Evolutionary conservation across 2,888 invertebrate species (phyloP).

Genomic region (Sphaerophoria taeniata): DNA sequence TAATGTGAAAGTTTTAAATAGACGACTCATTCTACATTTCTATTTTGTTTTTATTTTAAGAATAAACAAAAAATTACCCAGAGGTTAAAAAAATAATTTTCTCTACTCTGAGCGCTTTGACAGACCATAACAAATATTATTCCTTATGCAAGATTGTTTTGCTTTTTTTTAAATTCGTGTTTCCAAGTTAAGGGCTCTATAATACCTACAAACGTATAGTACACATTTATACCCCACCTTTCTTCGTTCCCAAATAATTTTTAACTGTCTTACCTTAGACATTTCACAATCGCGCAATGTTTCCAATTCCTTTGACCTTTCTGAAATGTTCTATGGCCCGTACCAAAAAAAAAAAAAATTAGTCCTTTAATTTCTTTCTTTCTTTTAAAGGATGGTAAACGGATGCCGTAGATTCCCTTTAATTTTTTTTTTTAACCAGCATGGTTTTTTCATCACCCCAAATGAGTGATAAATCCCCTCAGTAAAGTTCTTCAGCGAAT

Average conservation of each 20-base stretch:
- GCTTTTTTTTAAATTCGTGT: too few species aligned
- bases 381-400: slow-evolving; percentile 30
- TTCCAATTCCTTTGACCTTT: slow-evolving; percentile 47
- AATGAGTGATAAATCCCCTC: not conserved
- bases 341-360: slow-evolving; percentile 47
- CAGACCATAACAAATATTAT: too few species aligned
- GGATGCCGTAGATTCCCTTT: slow-evolving; percentile 58
- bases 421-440: slow-evolving; percentile 45
- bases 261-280: slow-evolving; percentile 30
- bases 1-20: too few species aligned
- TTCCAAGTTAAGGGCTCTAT: too few species aligned
- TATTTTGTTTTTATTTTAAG: too few species aligned
- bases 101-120: too few species aligned
- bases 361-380: slow-evolving; percentile 39
- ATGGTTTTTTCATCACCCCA: slow-evolving; percentile 2
- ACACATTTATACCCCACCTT: slow-evolving; percentile 14
- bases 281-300: slow-evolving; percentile 47
- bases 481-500: not conserved
- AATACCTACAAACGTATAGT: not conserved
- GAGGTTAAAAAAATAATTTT: too few species aligned
- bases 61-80: too few species aligned
- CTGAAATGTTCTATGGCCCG: slow-evolving; percentile 47
- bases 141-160: too few species aligned
- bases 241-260: slow-evolving; percentile 1
- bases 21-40: too few species aligned